Evolutionary conservation across 2,888 invertebrate genomes (phyloP).

Genomic region (Melieria crassipennis): DNA sequence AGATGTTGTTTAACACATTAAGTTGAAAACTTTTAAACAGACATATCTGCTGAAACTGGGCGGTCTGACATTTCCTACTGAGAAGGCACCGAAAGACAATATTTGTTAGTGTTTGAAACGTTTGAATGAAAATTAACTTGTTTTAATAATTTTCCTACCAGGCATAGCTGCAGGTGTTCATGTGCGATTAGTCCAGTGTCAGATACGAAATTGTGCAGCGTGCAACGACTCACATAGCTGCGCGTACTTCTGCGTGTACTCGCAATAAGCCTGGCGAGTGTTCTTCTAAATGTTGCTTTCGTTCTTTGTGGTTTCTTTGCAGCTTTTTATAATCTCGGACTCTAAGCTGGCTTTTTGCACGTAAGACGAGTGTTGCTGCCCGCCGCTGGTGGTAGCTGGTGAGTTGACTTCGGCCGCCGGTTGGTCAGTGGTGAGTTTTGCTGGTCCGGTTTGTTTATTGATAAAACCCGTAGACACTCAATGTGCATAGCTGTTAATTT

Average conservation of each 20-base stretch:
- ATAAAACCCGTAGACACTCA: too few relatives aligned
- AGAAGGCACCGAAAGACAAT: background rate
- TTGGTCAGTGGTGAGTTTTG: too few relatives aligned
- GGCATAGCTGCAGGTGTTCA: background rate
- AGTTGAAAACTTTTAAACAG: too few relatives aligned
- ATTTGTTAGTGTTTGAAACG: background rate
- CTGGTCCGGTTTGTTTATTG: too few relatives aligned
- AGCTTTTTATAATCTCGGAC: background rate
- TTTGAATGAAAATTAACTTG: background rate
- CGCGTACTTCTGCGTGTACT: background rate
- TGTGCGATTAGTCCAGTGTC: background rate
- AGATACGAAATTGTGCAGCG: background rate
- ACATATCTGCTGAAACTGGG: too few relatives aligned
- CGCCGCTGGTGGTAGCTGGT: background rate
- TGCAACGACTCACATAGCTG: background rate
- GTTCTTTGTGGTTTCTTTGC: background rate
- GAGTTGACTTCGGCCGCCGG: background rate
- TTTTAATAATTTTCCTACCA: background rate
- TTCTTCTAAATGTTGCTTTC: background rate
- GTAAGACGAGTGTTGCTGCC: too few relatives aligned
- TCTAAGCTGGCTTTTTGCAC: too few relatives aligned
- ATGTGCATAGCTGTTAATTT: slow-evolving; percentile 50
- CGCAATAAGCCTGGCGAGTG: background rate
- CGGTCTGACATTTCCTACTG: too few relatives aligned
- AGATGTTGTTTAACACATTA: too few relatives aligned